Evolutionary conservation across 2,113 vertebrate species (phyloP).

Genomic region (Brachyhypopomus occidentalis): DNA sequence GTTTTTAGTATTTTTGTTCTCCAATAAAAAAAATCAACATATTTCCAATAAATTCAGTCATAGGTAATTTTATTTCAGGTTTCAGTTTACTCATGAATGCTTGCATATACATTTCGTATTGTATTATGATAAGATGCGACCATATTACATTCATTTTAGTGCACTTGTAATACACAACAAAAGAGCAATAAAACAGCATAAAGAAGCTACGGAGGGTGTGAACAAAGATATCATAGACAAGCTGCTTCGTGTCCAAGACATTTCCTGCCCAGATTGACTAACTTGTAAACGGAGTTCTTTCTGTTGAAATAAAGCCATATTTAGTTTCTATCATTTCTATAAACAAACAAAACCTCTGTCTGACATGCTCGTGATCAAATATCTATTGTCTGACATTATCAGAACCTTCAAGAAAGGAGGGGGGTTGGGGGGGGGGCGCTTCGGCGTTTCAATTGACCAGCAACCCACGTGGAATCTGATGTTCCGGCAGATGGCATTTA

Average conservation of each 20-base stretch:
- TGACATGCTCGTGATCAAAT: neutral
- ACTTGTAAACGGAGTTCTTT: neutral
- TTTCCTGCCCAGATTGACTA: neutral
- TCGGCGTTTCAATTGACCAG: conserved; percentile 38
- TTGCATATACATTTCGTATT: no score
- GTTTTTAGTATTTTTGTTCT: no score
- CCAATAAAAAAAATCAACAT: no score
- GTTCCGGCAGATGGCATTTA: conserved; percentile 98
- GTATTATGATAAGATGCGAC: no score
- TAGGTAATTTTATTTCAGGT: no score
- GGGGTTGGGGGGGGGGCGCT: neutral
- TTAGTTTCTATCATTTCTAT: neutral
- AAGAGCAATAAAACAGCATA: no score
- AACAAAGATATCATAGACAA: neutral
- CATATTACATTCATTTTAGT: no score
- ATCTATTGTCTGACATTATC: neutral
- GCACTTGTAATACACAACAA: neutral
- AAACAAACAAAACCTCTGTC: neutral
- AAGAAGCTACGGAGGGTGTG: neutral
- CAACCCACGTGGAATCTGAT: conserved; percentile 66
- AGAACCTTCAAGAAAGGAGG: neutral
- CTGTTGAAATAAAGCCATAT: neutral
- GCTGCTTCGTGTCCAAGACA: neutral
- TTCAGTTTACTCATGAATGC: no score
- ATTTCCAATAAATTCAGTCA: no score